Conservation (phyloP, 1,140 invertebrate genomes). For the Dolichoris vasculosae region DNA sequence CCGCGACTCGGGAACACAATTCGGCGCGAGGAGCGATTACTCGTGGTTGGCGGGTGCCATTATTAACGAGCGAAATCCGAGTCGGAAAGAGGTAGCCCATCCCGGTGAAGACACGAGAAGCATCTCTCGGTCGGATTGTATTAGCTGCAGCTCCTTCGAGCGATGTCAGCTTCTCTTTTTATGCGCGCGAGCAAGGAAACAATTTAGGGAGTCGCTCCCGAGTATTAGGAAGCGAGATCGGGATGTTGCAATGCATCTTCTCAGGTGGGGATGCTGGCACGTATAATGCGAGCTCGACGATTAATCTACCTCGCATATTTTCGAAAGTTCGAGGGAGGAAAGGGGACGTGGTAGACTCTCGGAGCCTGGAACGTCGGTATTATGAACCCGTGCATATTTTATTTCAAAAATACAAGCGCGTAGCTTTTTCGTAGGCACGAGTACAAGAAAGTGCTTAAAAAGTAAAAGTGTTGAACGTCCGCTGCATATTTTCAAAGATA, state of each 20-base stretch:
- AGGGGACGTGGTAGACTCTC: neutral
- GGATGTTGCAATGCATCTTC: neutral
- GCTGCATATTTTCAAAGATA: neutral
- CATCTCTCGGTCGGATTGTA: neutral
- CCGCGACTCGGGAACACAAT: neutral
- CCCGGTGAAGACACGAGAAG: slow-evolving; percentile 1
- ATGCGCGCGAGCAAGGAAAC: neutral
- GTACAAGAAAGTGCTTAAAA: neutral
- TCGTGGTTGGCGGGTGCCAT: neutral
- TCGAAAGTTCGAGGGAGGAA: neutral
- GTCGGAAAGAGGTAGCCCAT: neutral
- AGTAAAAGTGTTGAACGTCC: neutral
- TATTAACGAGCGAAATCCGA: slow-evolving; percentile 1
- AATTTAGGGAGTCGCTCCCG: neutral
- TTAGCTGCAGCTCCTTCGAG: neutral
- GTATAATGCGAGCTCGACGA: neutral
- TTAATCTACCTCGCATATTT: neutral
- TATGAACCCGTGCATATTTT: neutral
- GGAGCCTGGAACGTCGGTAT: neutral
- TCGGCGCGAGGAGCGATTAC: neutral
- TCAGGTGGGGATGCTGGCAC: neutral
- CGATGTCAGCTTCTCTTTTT: too few relatives aligned
- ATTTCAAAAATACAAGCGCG: neutral
- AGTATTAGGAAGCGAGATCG: neutral
- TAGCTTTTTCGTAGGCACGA: neutral